Evolutionary conservation across 2,113 vertebrate genomes (phyloP).

Genomic region (Callocephalon fimbriatum): DNA sequence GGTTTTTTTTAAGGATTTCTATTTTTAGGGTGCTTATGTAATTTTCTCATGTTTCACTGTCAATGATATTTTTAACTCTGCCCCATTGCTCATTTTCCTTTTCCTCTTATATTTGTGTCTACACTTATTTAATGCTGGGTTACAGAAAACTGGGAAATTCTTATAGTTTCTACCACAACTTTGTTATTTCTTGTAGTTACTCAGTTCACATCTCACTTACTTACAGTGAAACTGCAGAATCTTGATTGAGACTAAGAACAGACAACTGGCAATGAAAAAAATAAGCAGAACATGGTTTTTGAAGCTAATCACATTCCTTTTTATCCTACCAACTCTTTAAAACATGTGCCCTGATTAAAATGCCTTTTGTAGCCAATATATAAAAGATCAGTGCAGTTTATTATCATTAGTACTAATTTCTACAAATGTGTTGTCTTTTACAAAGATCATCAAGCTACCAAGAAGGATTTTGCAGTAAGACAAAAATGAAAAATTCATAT

Average conservation of each 20-base stretch:
- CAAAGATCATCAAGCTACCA: not conserved
- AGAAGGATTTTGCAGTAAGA: not conserved
- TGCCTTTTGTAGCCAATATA: not conserved
- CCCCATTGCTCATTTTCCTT: not conserved
- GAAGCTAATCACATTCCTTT: not conserved
- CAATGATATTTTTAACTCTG: not conserved
- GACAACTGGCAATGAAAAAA: not conserved
- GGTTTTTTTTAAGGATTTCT: fast-evolving
- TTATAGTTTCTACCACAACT: not conserved
- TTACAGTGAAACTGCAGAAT: not conserved
- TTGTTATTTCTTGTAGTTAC: not conserved
- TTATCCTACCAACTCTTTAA: not conserved
- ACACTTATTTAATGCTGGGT: not conserved
- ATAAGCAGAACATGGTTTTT: not conserved
- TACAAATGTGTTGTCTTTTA: not conserved
- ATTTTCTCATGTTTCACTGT: not conserved
- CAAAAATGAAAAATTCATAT: not conserved
- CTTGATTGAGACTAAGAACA: not conserved
- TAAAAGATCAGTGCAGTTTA: not conserved
- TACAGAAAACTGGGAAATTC: not conserved
- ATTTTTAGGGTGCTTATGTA: not conserved
- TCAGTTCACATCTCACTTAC: not conserved
- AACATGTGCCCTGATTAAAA: not conserved
- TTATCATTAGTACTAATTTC: not conserved
- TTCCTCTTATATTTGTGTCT: not conserved